phyloP scores from a whole-genome alignment of 2,797 vertebrate species.

The Muscicapa striata region DNA sequence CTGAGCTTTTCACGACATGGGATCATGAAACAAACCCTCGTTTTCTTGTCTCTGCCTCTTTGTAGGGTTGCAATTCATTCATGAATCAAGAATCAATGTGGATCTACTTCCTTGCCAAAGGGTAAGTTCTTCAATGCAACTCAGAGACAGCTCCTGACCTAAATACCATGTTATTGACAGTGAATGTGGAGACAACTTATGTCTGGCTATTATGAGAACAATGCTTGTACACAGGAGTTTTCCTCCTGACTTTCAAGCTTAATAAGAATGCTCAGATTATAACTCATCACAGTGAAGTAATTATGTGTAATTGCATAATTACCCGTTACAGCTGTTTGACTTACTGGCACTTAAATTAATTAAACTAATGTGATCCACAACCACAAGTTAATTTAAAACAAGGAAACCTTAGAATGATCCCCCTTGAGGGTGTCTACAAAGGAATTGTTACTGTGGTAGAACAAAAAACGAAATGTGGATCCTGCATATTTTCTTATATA shows the following conservation, averaged over 20 bases:
- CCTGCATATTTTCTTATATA: background rate
- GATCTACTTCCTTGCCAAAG: background rate
- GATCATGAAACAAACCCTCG: background rate
- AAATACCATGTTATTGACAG: background rate
- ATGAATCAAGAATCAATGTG: background rate
- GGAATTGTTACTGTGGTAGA: background rate
- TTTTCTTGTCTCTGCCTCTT: background rate
- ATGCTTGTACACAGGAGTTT: background rate
- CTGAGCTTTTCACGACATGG: background rate
- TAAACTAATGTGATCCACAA: constrained; percentile 8
- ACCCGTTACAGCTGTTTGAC: constrained; percentile 3
- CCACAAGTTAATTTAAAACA: constrained; percentile 34
- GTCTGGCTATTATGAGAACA: background rate
- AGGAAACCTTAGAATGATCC: background rate
- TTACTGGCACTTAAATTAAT: constrained; percentile 36
- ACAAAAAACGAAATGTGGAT: background rate
- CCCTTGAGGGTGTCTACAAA: background rate
- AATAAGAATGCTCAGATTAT: background rate
- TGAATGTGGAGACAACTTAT: background rate
- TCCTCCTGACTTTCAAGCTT: background rate
- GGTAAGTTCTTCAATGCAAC: background rate
- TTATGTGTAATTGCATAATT: constrained; percentile 49
- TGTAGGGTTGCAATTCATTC: background rate
- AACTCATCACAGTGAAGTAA: constrained; percentile 28
- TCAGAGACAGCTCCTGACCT: background rate